A percentile compares a stretch with the other conserved stretches of the same genome.
Evolutionary conservation across 2,888 invertebrate genomes (phyloP).

Genomic region (Baronia brevicornis): DNA sequence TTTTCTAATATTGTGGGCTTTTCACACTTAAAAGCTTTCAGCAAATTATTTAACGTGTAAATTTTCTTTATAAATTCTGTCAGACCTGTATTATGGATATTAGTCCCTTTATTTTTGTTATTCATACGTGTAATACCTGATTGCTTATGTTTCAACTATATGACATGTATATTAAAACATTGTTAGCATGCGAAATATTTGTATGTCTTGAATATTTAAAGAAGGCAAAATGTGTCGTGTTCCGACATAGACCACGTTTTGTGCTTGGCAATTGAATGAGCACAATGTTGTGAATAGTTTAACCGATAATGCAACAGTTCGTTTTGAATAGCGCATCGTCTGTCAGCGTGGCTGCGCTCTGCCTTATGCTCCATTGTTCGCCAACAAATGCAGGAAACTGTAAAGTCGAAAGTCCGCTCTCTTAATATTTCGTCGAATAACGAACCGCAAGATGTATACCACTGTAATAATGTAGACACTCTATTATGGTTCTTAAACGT

Average conservation of each 20-base stretch:
- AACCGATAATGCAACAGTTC: conserved; percentile 33
- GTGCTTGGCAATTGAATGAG: conserved; percentile 35
- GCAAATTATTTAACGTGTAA: too few relatives aligned
- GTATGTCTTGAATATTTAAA: conserved; percentile 12
- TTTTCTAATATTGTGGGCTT: too few relatives aligned
- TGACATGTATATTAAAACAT: too few relatives aligned
- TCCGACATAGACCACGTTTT: conserved; percentile 19
- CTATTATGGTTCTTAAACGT: conserved; percentile 3
- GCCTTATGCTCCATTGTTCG: conserved; percentile 66
- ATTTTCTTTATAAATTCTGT: too few relatives aligned
- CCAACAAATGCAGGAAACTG: conserved; percentile 72
- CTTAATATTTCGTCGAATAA: conserved; percentile 52
- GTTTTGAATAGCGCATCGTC: conserved; percentile 55
- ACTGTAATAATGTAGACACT: background rate
- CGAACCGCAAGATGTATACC: conserved; percentile 6
- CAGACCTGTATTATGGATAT: too few relatives aligned
- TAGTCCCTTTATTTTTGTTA: too few relatives aligned
- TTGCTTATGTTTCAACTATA: too few relatives aligned
- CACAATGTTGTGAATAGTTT: conserved; percentile 42
- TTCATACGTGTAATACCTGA: too few relatives aligned
- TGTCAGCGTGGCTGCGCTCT: conserved; percentile 44
- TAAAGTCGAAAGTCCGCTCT: conserved; percentile 61
- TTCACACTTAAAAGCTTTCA: too few relatives aligned
- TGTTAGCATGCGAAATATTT: conserved; percentile 5
- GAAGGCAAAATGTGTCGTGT: conserved; percentile 7